Base-by-base conservation (phyloP, 1,140 invertebrate species). In the Battus philenor region DNA sequence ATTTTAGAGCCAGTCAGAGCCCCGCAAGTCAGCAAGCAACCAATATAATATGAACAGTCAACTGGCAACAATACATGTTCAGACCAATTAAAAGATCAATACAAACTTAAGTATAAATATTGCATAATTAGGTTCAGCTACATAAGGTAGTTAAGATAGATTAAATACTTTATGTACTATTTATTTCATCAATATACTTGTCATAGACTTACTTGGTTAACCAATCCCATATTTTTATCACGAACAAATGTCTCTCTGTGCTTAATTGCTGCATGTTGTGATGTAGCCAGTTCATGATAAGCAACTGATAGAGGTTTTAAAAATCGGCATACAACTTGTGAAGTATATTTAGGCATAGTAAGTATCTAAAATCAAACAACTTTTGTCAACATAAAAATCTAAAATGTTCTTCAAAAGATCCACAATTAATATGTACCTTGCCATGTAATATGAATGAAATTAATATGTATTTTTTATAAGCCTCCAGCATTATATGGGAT, bases 381-480 rank as follows among this genome's bases (percentile, higher is more conserved):
- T 9, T 10, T 27, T 1, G 7, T 27, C 17, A 54, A 33, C 45
- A 44, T 17, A 7, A 44, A 29, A 29, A 30, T 13, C 12, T 16
- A 33, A 8, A n/a, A 13, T 24, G 15, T 29, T 3, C 8, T 15
- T 1, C n/a, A n/a, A n/a, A n/a, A n/a, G 44, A 27, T 12, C 33
- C 7, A 4, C 17, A 15, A 24, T 13, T 9, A 27, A 18, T 30
- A 45, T 45, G 67, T 67, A 95, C 91, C 87, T 95, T 97, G 67
- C 97, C 97, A 87, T 97, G 91, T 32, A 97, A 83, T 67, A 99
- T 95, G 13, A 98, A 87, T 17, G 95, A 96, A 16, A 98, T 92
- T 32, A 98, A 87, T 60, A 98, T 94, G 69, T 95, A 98, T 80
- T 98, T 99, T 86, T 98, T 98, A 68, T 98, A 98, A 6, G 96